Conservation (phyloP, 1,140 invertebrate species). For the Euschistus heros region DNA sequence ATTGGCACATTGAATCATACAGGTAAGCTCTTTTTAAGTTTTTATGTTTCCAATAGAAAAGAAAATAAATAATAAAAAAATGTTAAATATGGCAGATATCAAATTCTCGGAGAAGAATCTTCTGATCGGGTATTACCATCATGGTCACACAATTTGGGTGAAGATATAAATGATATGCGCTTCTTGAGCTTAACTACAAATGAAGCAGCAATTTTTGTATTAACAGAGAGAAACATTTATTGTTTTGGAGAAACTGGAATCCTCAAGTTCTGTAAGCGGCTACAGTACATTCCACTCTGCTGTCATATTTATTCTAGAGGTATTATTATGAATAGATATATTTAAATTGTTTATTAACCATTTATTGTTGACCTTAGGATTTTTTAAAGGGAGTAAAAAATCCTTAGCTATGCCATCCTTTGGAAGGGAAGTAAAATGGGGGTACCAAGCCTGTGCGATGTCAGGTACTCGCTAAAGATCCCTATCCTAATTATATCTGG, state of each 20-base stretch:
- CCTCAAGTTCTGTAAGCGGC: constrained; percentile 64
- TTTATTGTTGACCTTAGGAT: too few species aligned
- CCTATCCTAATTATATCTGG: too few species aligned
- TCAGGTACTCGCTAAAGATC: too few species aligned
- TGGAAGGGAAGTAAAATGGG: too few species aligned
- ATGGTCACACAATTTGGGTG: constrained; percentile 68
- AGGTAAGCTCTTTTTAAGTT: constrained; percentile 43
- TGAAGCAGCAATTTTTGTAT: constrained; percentile 49
- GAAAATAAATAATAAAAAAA: too few species aligned
- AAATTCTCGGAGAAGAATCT: constrained; percentile 42
- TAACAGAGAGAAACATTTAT: constrained; percentile 63
- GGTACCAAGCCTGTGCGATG: too few species aligned
- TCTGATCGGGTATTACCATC: constrained; percentile 50
- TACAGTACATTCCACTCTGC: constrained; percentile 67
- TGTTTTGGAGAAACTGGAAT: constrained; percentile 63
- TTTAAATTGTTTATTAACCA: too few species aligned
- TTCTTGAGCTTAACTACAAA: constrained; percentile 42
- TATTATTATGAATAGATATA: too few species aligned
- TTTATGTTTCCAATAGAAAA: background rate
- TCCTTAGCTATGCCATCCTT: too few species aligned
- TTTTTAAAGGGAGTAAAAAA: too few species aligned
- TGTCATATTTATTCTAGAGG: constrained; percentile 60
- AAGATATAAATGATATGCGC: constrained; percentile 55
- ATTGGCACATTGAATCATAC: constrained; percentile 65
- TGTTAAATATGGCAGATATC: constrained; percentile 43